These are phyloP conservation scores for Mantis religiosa DNA, from an alignment of 2,888 invertebrate genomes.

Conservation along the genomic window DNA sequence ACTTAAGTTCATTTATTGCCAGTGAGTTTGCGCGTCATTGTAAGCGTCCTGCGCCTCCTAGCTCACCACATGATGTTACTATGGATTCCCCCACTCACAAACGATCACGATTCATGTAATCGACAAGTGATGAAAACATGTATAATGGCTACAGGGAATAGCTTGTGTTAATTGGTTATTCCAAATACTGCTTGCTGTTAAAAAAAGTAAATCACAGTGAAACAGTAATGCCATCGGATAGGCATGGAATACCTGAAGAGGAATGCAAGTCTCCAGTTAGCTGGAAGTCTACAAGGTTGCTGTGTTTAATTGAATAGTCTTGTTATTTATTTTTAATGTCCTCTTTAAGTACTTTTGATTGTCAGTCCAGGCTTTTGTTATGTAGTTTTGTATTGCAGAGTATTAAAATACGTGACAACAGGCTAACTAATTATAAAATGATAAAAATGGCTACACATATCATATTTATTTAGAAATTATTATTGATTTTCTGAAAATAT, in stretches of 20 bases:
- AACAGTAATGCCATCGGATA: background rate
- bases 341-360: background rate
- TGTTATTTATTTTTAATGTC: background rate
- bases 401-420: background rate
- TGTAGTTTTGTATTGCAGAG: background rate
- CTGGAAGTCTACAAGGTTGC: background rate
- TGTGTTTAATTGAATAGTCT: background rate
- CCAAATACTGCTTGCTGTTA: background rate
- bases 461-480: background rate
- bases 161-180: background rate
- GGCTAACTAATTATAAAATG: background rate
- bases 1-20: constrained; percentile 68
- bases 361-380: background rate
- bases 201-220: background rate
- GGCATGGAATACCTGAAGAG: background rate
- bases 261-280: background rate
- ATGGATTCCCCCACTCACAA: constrained; percentile 77
- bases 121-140: background rate
- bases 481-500: background rate
- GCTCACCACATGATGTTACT: constrained; percentile 56
- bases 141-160: background rate
- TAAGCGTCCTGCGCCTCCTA: constrained; percentile 59
- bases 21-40: constrained; percentile 70
- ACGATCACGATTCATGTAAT: constrained; percentile 66
- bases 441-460: background rate